These are phyloP conservation scores for Holacanthus passer DNA, from an alignment of 2,113 vertebrate species.

Conservation along the genomic window DNA sequence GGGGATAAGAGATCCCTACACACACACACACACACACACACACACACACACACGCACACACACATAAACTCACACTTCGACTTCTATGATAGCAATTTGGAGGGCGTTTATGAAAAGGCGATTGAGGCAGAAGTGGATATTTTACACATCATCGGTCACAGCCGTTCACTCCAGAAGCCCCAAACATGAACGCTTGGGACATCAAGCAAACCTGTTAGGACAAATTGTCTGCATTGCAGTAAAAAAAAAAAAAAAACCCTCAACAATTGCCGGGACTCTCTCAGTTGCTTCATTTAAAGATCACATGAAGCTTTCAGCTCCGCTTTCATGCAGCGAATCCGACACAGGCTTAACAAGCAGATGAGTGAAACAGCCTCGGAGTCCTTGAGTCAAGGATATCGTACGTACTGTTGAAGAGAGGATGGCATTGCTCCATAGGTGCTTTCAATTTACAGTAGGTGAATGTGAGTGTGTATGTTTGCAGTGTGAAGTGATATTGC, in stretches of 20 bases:
- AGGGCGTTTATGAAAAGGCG: slow-evolving; percentile 54
- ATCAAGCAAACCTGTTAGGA: slow-evolving; percentile 40
- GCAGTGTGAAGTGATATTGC: too few species aligned
- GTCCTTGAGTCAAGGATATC: slow-evolving; percentile 40
- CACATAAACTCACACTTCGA: slow-evolving; percentile 29
- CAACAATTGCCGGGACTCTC: slow-evolving; percentile 22
- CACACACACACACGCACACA: slow-evolving; percentile 18
- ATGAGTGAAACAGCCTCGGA: neutral
- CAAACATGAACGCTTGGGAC: slow-evolving; percentile 18
- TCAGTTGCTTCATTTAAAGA: slow-evolving; percentile 47
- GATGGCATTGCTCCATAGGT: neutral
- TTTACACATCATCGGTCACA: slow-evolving; percentile 61
- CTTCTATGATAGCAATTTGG: slow-evolving; percentile 45
- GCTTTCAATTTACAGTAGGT: neutral
- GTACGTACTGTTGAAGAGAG: slow-evolving; percentile 16
- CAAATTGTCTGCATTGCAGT: slow-evolving; percentile 43
- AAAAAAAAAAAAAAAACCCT: slow-evolving; percentile 8
- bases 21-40: slow-evolving; percentile 11
- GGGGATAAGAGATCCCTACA: slow-evolving; percentile 60
- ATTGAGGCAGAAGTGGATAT: slow-evolving; percentile 65
- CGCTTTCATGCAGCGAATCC: slow-evolving; percentile 19
- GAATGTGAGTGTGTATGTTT: neutral
- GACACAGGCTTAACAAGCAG: slow-evolving; percentile 33
- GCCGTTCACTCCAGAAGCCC: slow-evolving; percentile 9
- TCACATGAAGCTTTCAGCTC: slow-evolving; percentile 39